phyloP scores from a whole-genome alignment of 2,113 vertebrate genomes.

The Brachirus orientalis region DNA sequence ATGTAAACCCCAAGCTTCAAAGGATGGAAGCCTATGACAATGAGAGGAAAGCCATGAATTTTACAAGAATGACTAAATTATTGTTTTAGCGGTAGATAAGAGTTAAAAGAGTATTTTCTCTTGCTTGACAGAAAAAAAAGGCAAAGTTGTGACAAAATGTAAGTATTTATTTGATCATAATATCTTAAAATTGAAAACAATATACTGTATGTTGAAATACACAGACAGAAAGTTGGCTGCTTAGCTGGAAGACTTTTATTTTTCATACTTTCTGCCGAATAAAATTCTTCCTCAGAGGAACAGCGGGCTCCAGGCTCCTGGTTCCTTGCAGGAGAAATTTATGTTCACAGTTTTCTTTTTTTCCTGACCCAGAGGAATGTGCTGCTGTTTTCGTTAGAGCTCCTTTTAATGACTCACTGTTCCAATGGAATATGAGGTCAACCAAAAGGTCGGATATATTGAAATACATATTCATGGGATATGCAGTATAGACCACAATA shows the following conservation, averaged over 20 bases:
- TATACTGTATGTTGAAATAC: conserved; percentile 29
- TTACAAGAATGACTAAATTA: background rate
- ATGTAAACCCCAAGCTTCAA: conserved; percentile 32
- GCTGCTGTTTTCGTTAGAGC: conserved; percentile 41
- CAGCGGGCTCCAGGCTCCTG: background rate
- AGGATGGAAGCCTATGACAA: conserved; percentile 3
- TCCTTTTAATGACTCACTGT: conserved; percentile 34
- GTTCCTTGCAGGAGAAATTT: conserved; percentile 33
- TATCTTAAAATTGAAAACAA: conserved; percentile 13
- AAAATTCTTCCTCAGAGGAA: conserved; percentile 29
- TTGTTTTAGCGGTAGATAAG: background rate
- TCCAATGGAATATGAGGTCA: conserved; percentile 28
- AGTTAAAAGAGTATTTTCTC: too few species aligned
- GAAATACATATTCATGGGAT: conserved; percentile 26
- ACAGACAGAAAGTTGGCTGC: conserved; percentile 3
- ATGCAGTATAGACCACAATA: conserved; percentile 33
- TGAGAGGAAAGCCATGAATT: background rate
- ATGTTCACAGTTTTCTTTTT: conserved; percentile 46
- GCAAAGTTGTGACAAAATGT: conserved; percentile 8
- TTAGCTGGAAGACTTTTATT: background rate
- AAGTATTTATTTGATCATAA: conserved; percentile 40
- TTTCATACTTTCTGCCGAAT: conserved; percentile 3
- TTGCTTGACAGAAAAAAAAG: too few species aligned
- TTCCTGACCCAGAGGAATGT: conserved; percentile 52
- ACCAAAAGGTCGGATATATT: conserved; percentile 30